Conservation (phyloP, 2,888 invertebrate genomes). For the Acronicta aceris region DNA sequence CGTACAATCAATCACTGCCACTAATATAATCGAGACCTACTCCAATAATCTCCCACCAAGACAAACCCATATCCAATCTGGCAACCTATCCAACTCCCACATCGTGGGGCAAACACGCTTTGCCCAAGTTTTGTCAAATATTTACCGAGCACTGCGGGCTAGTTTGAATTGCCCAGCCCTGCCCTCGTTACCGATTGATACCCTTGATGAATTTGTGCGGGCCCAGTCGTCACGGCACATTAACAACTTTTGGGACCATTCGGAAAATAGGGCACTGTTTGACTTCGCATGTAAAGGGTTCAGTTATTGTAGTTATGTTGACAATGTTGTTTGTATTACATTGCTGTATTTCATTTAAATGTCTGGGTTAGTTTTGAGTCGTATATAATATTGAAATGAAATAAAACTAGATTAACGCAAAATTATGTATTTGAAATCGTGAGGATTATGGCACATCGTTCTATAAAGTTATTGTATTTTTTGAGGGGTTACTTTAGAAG, state of each 20-base stretch:
- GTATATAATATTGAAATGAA: too few relatives aligned
- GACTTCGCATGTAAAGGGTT: constrained; percentile 35
- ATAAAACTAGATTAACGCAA: too few relatives aligned
- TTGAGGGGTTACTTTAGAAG: too few relatives aligned
- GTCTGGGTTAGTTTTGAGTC: background rate
- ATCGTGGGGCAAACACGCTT: constrained; percentile 36
- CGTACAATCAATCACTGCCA: background rate
- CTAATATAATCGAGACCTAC: background rate
- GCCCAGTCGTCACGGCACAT: constrained; percentile 38
- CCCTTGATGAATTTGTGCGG: constrained; percentile 68
- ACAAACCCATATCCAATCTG: constrained; percentile 22
- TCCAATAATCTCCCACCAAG: constrained; percentile 19
- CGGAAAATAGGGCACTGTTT: constrained; percentile 33
- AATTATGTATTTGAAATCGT: too few relatives aligned
- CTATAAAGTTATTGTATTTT: too few relatives aligned
- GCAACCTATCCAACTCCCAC: constrained; percentile 21
- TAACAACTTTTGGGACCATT: constrained; percentile 47
- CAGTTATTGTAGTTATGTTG: constrained; percentile 31
- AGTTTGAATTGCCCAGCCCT: constrained; percentile 67
- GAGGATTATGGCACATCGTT: too few relatives aligned
- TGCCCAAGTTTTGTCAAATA: constrained; percentile 60
- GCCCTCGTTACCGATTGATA: constrained; percentile 71
- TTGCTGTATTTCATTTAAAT: constrained; percentile 1
- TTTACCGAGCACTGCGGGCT: constrained; percentile 65
- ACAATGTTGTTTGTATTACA: constrained; percentile 22